Evolutionary conservation across 2,888 invertebrate genomes (phyloP), one percentile per base, ranked within the genome.

Genomic region (Cataglyphis albicans): DNA sequence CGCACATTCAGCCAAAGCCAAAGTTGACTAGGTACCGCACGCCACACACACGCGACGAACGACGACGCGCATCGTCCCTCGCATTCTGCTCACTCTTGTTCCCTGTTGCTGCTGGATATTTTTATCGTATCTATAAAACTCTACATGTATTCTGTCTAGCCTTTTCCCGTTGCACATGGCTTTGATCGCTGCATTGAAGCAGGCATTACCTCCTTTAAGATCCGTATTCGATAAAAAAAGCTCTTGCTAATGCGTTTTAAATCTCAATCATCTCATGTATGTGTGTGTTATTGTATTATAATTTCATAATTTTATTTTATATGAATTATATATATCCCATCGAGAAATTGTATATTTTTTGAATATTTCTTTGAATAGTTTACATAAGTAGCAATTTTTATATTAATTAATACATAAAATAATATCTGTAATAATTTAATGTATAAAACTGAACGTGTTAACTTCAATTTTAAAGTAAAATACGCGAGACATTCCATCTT

Each of bases 1-100:
- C 82, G 84, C 81, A 84, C 85, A 88, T 89, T 90, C 86, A 85
- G 73, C 72, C 68, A 87, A 88, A 75, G 55, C 82, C 74, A 15
- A 61, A 38, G 18, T 67, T 84, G 15, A 38, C 29, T 38, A 68
- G 32, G 32, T 32, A 32, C 6, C 32, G 32, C 32, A 32, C 32
- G 32, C 85, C 67, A 32, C 83, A 57, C 80, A 73, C 83, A 61
- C 80, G 73, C 72, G 61, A 44, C 76, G 81, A 63, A 88, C 74
- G 73, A 82, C 75, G 65, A 65, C 41, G 70, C 52, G 67, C 52
- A 35, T 32, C 48, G 41, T 80, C 61, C 35, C 75, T 81, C 65
- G 25, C 18, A n/a, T 25, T 72, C 57, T 52, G 18, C 21, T 41
- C 41, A 3, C 41, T 44, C 29, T 12, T 29, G 64, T 35, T 32